Evolutionary conservation across 2,113 vertebrate species (phyloP), one percentile per base, ranked within the genome.

Genomic region (Cryptotis parvus): DNA sequence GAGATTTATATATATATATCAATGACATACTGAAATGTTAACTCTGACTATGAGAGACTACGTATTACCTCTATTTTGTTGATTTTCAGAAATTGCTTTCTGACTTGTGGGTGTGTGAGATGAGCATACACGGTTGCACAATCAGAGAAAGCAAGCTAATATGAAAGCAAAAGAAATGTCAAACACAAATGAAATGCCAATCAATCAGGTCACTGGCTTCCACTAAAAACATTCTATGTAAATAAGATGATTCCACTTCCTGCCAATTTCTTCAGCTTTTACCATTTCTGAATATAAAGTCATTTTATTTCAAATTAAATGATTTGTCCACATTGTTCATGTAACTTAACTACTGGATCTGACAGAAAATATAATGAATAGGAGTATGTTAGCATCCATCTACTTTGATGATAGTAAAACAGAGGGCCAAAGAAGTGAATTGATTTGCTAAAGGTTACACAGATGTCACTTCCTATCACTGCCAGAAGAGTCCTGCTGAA

Each of bases 41-140:
- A 49, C 45, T 70, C 18, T 91, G n/a, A 91, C 2, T 5, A 80
- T 49, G 66, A 20, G 43, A 91, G 33, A 83, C 72, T 74, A 94
- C 0, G 63, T 80, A 90, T 93, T 14, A 87, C 76, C 58, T 58
- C 66, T 74, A 61, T 87, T 43, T 78, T 43, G 31, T 39, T 66
- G 22, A 73, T 74, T 89, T 95, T 72, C n/a, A 75, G 65, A 82
- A 73, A 27, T 6, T 33, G 18, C 82, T 92, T 91, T 88, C 66
- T 80, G 6, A 87, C 35, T 87, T 93, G 45, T 3, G 10, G 16
- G 37, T 35, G 1, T 73, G 1, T 82, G 11, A 5, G 79, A 78
- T 78, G 14, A 89, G 7, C 18, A 84, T 41, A 12, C 68, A 69
- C 65, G 83, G 89, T 65, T 75, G 70, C 72, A 84, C 18, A 78